These are phyloP conservation scores for Nephrotoma guestfalica DNA, from an alignment of 2,888 invertebrate species.

Conservation along the genomic window DNA sequence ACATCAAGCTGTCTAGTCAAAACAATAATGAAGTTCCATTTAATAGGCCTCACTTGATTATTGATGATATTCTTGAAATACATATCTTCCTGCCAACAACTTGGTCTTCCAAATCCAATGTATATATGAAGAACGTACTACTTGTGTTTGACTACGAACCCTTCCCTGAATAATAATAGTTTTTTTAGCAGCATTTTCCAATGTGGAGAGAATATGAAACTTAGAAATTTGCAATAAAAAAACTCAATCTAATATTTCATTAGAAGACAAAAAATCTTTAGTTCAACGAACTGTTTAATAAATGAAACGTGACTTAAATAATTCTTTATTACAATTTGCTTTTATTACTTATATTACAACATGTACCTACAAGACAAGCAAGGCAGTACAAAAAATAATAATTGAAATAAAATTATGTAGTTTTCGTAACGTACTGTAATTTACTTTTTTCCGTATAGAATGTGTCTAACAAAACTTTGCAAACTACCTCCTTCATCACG, in stretches of 20 bases:
- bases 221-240: not conserved
- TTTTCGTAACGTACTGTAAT: not conserved
- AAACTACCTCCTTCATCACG: not conserved
- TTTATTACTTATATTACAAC: not conserved
- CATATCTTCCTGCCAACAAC: too few species aligned
- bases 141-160: too few species aligned
- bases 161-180: too few species aligned
- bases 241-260: not conserved
- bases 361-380: not conserved
- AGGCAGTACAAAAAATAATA: not conserved
- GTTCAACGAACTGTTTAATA: conserved; percentile 4
- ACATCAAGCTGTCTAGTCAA: too few species aligned
- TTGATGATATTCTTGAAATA: too few species aligned
- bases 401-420: not conserved
- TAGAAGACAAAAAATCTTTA: not conserved
- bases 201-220: not conserved
- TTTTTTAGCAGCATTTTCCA: not conserved
- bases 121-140: too few species aligned
- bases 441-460: not conserved
- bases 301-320: conserved; percentile 3
- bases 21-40: too few species aligned
- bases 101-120: too few species aligned
- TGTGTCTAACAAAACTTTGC: not conserved
- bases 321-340: not conserved
- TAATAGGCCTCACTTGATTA: too few species aligned